Base-by-base conservation (phyloP, 1,140 invertebrate genomes). In the Cydia fagiglandana region DNA sequence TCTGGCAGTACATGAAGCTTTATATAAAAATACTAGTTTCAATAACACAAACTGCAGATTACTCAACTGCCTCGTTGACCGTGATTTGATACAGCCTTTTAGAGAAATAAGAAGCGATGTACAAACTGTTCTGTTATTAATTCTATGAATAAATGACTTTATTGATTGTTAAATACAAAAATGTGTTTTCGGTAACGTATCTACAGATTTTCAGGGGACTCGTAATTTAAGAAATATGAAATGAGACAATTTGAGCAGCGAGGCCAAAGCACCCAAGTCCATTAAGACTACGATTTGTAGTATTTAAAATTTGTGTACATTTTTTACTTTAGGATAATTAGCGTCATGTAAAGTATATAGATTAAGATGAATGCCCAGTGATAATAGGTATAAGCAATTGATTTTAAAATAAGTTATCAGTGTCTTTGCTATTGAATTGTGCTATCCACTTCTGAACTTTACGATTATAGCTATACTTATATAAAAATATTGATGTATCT, bases 201-300 rank as follows among this genome's bases (percentile, higher is more conserved):
- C 56, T 2, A 24, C 56, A 24, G 56, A 61, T 24, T 61, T 61
- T 7, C 56, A 61, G 20, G 28, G 56, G 7, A 61, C 56, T 61
- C 56, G 20, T 24, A 61, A 61, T 61, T 20, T 24, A 61, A 61
- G 6, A 24, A 61, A 20, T 20, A 61, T 24, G 56, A 61, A 24
- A 24, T 61, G 2, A 61, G 4, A 47, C 82, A 81, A 77, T 77
- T 80, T 76, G 75, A 84, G 79, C 80, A 83, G 84, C 83, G 87
- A 89, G 86, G 87, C 91, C 91, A 92, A 92, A 92, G 91, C 86
- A 87, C 85, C 82, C 80, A 88, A 87, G 88, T 89, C 85, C 86
- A 88, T 86, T 89, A 86, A 85, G 86, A 83, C 74, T 86, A 88
- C 87, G 78, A 86, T 77, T 84, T 83, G 86, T 91, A 88, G 84